Evolutionary conservation across 2,888 invertebrate genomes (phyloP).

Genomic region (Galerucella nymphaeae): DNA sequence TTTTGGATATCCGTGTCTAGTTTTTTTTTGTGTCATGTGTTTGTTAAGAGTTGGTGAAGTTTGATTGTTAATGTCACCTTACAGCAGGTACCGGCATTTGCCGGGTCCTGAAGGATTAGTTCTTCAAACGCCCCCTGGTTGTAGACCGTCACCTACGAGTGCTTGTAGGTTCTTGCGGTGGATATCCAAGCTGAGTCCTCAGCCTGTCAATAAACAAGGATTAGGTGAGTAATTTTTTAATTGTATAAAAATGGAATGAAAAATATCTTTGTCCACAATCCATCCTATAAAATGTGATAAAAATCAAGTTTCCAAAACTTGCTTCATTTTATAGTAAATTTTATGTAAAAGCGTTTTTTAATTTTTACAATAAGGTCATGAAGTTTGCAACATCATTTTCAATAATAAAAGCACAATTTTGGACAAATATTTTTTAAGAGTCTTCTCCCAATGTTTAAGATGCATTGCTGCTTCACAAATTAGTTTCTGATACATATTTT

Average conservation of each 20-base stretch:
- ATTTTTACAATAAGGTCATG: no score
- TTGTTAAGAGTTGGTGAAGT: constrained; percentile 30
- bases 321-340: no score
- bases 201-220: constrained; percentile 68
- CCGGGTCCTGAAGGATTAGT: constrained; percentile 55
- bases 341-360: no score
- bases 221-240: constrained; percentile 50
- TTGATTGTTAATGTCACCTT: constrained; percentile 62
- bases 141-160: constrained; percentile 60
- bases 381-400: no score
- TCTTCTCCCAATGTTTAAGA: no score
- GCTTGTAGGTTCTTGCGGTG: constrained; percentile 68
- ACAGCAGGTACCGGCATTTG: constrained; percentile 64
- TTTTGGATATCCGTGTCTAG: constrained; percentile 14
- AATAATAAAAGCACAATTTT: no score
- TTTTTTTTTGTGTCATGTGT: constrained; percentile 40
- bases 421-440: no score
- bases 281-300: no score
- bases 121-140: constrained; percentile 54
- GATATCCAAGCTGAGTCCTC: constrained; percentile 68
- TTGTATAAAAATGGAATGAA: constrained; percentile 9
- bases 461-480: no score
- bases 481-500: no score
- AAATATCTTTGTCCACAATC: not conserved
- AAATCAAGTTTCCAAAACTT: no score